phyloP scores from a whole-genome alignment of 1,140 invertebrate species.

The Tetragonula clypearis region DNA sequence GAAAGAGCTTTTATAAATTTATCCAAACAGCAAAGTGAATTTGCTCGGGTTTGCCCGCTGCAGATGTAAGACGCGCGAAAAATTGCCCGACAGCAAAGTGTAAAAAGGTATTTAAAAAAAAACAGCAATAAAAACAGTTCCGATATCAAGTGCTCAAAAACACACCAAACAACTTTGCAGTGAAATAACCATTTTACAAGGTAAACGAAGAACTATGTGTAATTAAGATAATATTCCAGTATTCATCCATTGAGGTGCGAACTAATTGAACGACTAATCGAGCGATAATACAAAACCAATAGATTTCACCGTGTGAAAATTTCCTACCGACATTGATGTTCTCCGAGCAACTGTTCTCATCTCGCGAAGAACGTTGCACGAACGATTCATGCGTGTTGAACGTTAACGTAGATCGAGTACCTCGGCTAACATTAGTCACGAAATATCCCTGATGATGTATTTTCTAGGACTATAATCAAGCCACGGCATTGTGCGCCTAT shows the following conservation, averaged over 20 bases:
- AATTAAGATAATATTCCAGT: neutral
- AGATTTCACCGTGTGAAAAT: neutral
- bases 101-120: too few species aligned
- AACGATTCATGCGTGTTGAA: slow-evolving; percentile 35
- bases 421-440: slow-evolving; percentile 24
- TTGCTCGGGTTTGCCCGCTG: too few species aligned
- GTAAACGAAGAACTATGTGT: neutral
- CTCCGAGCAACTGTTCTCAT: neutral
- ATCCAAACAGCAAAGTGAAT: too few species aligned
- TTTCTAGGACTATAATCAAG: slow-evolving; percentile 31
- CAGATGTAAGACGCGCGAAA: too few species aligned
- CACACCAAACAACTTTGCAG: neutral
- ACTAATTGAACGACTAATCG: neutral
- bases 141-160: neutral
- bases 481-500: neutral
- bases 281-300: neutral
- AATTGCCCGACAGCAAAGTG: too few species aligned
- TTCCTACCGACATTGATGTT: neutral
- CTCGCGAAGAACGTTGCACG: slow-evolving; percentile 25
- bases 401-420: slow-evolving; percentile 23
- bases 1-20: too few species aligned
- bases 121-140: neutral
- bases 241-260: neutral
- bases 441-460: slow-evolving; percentile 27
- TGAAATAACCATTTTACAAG: neutral